Evolutionary conservation across 2,113 vertebrate species (phyloP).

Genomic region (Heloderma charlesbogerti): DNA sequence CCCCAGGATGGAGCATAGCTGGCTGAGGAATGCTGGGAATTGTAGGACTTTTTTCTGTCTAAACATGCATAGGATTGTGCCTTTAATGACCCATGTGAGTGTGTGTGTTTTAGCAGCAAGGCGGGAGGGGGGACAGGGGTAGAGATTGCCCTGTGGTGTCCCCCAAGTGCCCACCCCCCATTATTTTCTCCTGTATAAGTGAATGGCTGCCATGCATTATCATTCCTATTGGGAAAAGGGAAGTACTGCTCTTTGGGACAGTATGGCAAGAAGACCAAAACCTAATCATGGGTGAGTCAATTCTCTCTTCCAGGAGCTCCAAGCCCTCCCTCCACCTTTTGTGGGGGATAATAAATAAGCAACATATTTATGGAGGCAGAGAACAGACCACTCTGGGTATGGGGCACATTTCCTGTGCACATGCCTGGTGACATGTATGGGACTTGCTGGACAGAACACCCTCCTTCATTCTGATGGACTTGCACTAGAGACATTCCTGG

Average conservation of each 20-base stretch:
- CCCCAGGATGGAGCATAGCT: too few species aligned
- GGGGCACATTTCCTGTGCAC: background rate
- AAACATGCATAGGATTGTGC: too few species aligned
- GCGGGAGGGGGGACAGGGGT: too few species aligned
- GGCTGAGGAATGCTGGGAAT: too few species aligned
- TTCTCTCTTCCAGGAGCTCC: background rate
- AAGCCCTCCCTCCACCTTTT: background rate
- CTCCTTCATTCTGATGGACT: too few species aligned
- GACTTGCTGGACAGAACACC: fast-evolving
- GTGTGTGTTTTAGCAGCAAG: too few species aligned
- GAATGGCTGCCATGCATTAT: background rate
- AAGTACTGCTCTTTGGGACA: background rate
- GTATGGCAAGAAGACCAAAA: background rate
- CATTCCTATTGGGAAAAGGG: background rate
- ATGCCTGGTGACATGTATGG: background rate
- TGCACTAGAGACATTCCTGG: background rate
- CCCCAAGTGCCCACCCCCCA: too few species aligned
- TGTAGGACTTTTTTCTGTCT: too few species aligned
- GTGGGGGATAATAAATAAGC: background rate
- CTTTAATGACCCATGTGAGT: too few species aligned
- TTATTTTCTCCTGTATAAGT: background rate
- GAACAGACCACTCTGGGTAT: background rate
- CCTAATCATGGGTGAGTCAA: background rate
- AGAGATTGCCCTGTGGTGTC: too few species aligned
- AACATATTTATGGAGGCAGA: too few species aligned